A percentile compares a stretch with the other conserved stretches of the same genome.
Evolutionary conservation across 2,113 vertebrate genomes (phyloP).

Genomic region (Genyomyrus donnyi): DNA sequence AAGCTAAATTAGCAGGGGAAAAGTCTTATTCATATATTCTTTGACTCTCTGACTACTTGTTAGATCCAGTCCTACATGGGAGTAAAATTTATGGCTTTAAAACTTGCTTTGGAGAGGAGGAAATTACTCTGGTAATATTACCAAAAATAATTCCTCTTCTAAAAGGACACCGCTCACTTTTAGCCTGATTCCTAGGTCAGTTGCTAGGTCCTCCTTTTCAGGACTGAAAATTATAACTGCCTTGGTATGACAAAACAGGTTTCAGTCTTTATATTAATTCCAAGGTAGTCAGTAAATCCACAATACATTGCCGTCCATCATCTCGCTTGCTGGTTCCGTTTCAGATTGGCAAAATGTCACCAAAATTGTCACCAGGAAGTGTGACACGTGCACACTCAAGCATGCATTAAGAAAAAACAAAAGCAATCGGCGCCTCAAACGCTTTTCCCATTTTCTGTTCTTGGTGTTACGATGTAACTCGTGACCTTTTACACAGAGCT

Average conservation of each 20-base stretch:
- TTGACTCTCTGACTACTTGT: background rate
- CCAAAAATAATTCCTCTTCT: background rate
- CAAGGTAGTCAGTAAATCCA: background rate
- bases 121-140: background rate
- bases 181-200: background rate
- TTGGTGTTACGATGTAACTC: background rate
- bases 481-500: constrained; percentile 13
- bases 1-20: background rate
- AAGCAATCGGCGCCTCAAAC: too few relatives aligned
- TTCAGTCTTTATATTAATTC: background rate
- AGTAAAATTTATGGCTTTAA: background rate
- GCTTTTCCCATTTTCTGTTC: constrained; percentile 9
- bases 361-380: background rate
- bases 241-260: background rate
- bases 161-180: background rate
- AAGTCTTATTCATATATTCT: background rate
- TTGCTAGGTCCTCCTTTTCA: background rate
- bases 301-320: background rate
- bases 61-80: background rate
- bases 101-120: background rate
- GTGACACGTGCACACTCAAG: background rate
- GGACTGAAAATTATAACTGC: background rate
- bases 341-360: background rate
- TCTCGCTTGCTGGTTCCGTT: background rate
- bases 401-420: background rate